Evolutionary conservation across 1,140 invertebrate species (phyloP).

Genomic region (Sycobia sp.): DNA sequence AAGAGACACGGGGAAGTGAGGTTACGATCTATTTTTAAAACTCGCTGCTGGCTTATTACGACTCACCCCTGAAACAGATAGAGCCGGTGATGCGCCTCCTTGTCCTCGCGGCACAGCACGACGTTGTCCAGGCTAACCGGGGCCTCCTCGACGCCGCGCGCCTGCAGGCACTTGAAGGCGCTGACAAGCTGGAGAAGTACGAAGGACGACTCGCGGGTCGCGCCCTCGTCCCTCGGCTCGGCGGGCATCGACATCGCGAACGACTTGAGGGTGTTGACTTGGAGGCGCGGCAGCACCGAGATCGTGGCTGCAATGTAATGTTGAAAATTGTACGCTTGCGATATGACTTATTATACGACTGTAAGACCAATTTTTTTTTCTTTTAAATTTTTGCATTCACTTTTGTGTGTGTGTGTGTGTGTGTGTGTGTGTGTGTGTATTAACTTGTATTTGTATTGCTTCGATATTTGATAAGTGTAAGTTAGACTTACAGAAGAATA

Average conservation of each 20-base stretch:
- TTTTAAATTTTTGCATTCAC: too few species aligned
- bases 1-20: background rate
- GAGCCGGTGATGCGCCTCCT: constrained; percentile 68
- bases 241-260: constrained; percentile 58
- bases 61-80: constrained; percentile 76
- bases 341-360: too few species aligned
- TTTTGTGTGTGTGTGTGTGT: too few species aligned
- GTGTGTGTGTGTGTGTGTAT: too few species aligned
- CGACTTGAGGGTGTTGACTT: constrained; percentile 72
- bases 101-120: constrained; percentile 67
- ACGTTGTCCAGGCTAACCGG: constrained; percentile 71
- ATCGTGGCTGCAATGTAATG: constrained; percentile 76
- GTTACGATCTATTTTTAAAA: background rate
- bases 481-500: too few species aligned
- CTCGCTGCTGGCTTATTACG: background rate
- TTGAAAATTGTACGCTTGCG: too few species aligned
- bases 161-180: constrained; percentile 81
- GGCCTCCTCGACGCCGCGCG: constrained; percentile 79
- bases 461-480: too few species aligned
- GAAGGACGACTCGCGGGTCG: constrained; percentile 67
- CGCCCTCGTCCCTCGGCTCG: constrained; percentile 54
- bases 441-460: too few species aligned
- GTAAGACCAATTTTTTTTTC: too few species aligned
- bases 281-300: constrained; percentile 71
- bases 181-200: constrained; percentile 81